Conservation (phyloP, 2,888 invertebrate species). For the Rhyacophila evoluta region DNA sequence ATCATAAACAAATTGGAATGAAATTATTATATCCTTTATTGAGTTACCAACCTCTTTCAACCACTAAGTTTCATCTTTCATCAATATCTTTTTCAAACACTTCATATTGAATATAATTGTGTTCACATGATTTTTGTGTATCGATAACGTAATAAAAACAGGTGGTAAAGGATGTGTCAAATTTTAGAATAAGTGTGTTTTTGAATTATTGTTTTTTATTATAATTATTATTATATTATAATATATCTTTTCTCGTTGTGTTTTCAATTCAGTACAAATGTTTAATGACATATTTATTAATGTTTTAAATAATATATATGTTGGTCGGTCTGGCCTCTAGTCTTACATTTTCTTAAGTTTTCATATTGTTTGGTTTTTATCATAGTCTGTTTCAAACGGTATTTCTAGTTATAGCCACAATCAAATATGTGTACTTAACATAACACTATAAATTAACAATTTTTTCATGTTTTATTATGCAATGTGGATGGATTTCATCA, state of each 20-base stretch:
- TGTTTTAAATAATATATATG: conserved; percentile 62
- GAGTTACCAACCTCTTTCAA: too few relatives aligned
- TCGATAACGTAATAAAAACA: too few relatives aligned
- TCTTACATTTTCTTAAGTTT: conserved; percentile 63
- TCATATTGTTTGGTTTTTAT: neutral
- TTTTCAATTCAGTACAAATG: conserved; percentile 60
- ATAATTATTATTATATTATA: too few relatives aligned
- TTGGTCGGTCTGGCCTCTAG: conserved; percentile 62
- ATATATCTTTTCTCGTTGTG: conserved; percentile 53
- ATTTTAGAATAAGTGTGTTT: conserved; percentile 7
- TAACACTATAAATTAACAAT: neutral
- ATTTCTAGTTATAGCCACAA: too few relatives aligned
- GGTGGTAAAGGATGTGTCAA: conserved; percentile 1
- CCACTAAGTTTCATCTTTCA: too few relatives aligned
- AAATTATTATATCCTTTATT: too few relatives aligned
- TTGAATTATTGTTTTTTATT: neutral
- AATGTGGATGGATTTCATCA: neutral
- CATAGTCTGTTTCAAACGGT: neutral
- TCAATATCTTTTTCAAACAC: too few relatives aligned
- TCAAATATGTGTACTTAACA: too few relatives aligned
- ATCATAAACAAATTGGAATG: too few relatives aligned
- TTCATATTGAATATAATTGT: too few relatives aligned
- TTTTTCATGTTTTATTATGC: neutral
- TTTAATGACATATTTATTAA: conserved; percentile 61
- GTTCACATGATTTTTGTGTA: too few relatives aligned